Evolutionary conservation across 2,797 vertebrate genomes (phyloP).

Genomic region (Channallabes apus): DNA sequence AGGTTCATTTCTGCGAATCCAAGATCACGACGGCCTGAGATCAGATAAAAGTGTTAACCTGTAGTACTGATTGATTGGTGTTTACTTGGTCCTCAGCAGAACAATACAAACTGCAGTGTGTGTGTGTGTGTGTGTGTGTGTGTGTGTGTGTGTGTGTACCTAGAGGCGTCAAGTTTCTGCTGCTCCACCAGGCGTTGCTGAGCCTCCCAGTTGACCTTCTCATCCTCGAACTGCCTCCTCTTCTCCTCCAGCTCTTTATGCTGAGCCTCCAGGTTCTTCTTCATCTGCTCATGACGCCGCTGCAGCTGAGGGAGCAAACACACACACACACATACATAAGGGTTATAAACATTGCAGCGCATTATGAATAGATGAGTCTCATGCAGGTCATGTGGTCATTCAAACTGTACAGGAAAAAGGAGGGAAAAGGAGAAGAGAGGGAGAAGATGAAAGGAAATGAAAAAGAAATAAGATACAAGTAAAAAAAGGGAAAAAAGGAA

Average conservation of each 20-base stretch:
- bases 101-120: neutral
- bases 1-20: neutral
- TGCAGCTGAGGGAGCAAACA: conserved; percentile 59
- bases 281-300: conserved; percentile 79
- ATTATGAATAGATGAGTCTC: no score
- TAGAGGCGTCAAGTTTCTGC: conserved; percentile 78
- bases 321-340: neutral
- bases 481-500: neutral
- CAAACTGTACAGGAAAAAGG: no score
- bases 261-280: conserved; percentile 78
- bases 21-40: neutral
- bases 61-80: neutral
- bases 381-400: no score
- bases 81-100: neutral
- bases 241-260: conserved; percentile 81
- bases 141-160: conserved; percentile 58
- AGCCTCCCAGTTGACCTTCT: conserved; percentile 75
- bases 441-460: no score
- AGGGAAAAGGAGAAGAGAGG: neutral
- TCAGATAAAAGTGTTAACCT: neutral
- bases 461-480: neutral
- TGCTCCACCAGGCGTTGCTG: conserved; percentile 78
- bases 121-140: neutral
- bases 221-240: conserved; percentile 73
- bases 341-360: no score